Percentiles rank a stretch among this genome's conserved stretches.
Conservation (phyloP, 2,113 vertebrate genomes). For the Paralichthys olivaceus region DNA sequence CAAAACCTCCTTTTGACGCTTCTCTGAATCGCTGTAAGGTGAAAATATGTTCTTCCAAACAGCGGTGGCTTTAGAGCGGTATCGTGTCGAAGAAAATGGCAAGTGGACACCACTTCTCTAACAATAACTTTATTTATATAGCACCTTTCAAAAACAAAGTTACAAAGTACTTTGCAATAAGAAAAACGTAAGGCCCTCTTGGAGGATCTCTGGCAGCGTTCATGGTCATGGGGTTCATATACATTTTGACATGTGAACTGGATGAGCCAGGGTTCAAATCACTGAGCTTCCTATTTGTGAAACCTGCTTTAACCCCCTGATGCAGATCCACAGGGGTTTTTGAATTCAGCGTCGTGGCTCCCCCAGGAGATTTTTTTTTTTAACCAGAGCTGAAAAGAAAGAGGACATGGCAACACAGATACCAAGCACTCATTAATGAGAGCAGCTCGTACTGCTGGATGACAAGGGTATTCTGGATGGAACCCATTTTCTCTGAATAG, state of each 20-base stretch:
- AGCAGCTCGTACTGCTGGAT: slow-evolving; percentile 62
- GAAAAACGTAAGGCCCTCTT: too few species aligned
- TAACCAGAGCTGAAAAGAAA: slow-evolving; percentile 56
- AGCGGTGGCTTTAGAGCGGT: slow-evolving; percentile 21
- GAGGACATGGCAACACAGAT: slow-evolving; percentile 73
- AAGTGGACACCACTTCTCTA: too few species aligned
- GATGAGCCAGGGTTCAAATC: too few species aligned
- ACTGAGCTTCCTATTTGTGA: too few species aligned
- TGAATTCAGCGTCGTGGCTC: slow-evolving; percentile 30
- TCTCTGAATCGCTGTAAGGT: background rate
- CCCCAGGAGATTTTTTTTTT: slow-evolving; percentile 56
- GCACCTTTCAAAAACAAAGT: too few species aligned
- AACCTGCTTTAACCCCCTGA: too few species aligned
- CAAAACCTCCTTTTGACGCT: background rate
- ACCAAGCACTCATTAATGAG: slow-evolving; percentile 69
- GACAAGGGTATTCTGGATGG: slow-evolving; percentile 69
- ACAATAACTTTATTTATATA: too few species aligned
- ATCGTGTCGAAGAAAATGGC: slow-evolving; percentile 16
- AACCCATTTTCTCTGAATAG: slow-evolving; percentile 76
- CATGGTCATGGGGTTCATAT: too few species aligned
- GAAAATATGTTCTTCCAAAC: slow-evolving; percentile 1
- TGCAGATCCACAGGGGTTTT: background rate
- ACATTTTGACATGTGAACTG: too few species aligned
- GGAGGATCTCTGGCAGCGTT: too few species aligned
- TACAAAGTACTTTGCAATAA: too few species aligned